Percentiles rank a stretch among this genome's conserved stretches.
Conservation (phyloP, 2,888 invertebrate species). For the Temnothorax ravouxi region DNA sequence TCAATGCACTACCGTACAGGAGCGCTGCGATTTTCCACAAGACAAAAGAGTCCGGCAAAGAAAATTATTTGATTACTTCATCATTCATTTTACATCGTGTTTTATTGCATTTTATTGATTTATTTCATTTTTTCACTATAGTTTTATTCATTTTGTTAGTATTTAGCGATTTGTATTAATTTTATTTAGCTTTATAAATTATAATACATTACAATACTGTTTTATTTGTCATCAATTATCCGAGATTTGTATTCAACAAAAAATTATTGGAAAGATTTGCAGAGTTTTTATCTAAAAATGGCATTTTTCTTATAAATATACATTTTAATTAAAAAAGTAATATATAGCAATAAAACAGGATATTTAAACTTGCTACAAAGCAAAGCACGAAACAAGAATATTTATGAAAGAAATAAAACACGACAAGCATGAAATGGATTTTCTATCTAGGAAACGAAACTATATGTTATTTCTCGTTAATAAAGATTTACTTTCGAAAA, state of each 20-base stretch:
- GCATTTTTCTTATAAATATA: conserved; percentile 7
- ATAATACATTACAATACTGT: neutral
- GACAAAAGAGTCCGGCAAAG: neutral
- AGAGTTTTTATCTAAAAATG: neutral
- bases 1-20: conserved; percentile 78
- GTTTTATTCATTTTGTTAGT: neutral
- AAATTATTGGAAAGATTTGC: neutral
- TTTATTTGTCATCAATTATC: conserved; percentile 14
- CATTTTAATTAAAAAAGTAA: neutral
- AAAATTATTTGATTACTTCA: neutral
- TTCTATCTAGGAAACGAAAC: neutral
- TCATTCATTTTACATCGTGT: neutral
- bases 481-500: conserved; percentile 2
- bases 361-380: neutral
- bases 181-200: neutral
- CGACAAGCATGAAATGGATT: conserved; percentile 1
- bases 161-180: neutral
- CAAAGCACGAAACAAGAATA: conserved; percentile 18
- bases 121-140: neutral
- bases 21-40: conserved; percentile 60
- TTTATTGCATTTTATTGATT: neutral
- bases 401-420: conserved; percentile 13
- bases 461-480: conserved; percentile 26
- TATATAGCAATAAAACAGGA: conserved; percentile 14
- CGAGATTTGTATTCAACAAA: neutral